These are phyloP conservation scores for Hemibagrus wyckioides DNA, from an alignment of 2,113 vertebrate genomes.

Conservation along the genomic window DNA sequence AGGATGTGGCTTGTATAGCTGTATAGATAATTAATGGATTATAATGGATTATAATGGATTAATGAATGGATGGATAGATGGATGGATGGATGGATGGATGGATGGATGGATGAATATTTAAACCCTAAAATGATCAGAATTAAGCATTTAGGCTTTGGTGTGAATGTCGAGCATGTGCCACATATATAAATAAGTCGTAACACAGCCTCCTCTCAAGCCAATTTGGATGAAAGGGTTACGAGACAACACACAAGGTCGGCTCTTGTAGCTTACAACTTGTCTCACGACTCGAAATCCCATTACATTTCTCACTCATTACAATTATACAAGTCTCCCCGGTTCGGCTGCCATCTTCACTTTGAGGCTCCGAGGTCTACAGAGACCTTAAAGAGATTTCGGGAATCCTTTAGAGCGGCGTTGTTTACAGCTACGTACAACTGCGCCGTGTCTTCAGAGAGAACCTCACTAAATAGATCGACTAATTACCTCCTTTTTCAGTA, in stretches of 20 bases:
- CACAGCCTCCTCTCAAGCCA: neutral
- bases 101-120: no score
- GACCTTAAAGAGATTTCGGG: neutral
- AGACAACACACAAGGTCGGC: neutral
- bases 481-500: neutral
- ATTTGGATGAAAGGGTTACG: neutral
- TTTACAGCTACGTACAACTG: conserved; percentile 16
- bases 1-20: no score
- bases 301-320: neutral
- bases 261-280: neutral
- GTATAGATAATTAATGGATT: no score
- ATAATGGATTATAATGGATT: no score
- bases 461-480: conserved; percentile 1
- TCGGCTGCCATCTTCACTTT: conserved; percentile 1
- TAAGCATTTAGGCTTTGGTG: neutral
- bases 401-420: conserved; percentile 3
- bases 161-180: no score
- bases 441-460: neutral
- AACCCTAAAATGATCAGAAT: neutral
- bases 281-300: neutral
- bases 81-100: no score
- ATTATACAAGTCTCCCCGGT: neutral
- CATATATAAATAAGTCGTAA: neutral
- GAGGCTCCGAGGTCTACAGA: no score
- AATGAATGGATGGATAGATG: no score